Conservation (phyloP, 2,888 invertebrate species). For the Orthosia gothica region DNA sequence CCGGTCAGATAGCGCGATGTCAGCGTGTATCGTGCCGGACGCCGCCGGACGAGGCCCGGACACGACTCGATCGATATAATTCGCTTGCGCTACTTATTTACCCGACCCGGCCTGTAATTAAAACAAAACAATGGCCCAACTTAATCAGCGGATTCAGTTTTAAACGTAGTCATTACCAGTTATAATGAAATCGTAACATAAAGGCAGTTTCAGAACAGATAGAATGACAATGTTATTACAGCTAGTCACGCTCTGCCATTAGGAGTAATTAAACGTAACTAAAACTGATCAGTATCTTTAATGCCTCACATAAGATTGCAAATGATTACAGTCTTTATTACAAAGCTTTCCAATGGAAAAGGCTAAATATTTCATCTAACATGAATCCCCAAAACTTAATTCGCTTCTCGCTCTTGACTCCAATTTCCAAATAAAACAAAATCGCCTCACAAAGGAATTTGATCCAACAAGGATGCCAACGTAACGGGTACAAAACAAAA, state of each 20-base stretch:
- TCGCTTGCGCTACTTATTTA: slow-evolving; percentile 68
- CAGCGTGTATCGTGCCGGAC: slow-evolving; percentile 29
- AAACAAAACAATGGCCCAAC: slow-evolving; percentile 76
- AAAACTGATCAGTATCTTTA: slow-evolving; percentile 17
- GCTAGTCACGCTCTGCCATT: slow-evolving; percentile 36
- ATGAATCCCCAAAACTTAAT: not conserved
- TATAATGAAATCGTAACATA: slow-evolving; percentile 35
- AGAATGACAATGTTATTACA: slow-evolving; percentile 39
- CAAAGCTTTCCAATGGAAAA: slow-evolving; percentile 4
- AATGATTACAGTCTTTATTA: slow-evolving; percentile 10
- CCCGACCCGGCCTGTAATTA: slow-evolving; percentile 74
- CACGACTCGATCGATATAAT: slow-evolving; percentile 65
- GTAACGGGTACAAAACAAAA: slow-evolving; percentile 29
- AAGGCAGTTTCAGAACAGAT: slow-evolving; percentile 20
- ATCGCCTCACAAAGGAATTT: slow-evolving; percentile 30
- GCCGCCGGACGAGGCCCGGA: slow-evolving; percentile 24
- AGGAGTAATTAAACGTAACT: slow-evolving; percentile 18
- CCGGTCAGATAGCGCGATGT: slow-evolving; percentile 44
- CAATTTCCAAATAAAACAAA: slow-evolving; percentile 28
- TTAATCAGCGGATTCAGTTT: slow-evolving; percentile 69
- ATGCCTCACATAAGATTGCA: not conserved
- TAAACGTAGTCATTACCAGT: slow-evolving; percentile 56
- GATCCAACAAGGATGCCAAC: slow-evolving; percentile 1
- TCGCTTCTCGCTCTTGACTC: not conserved
- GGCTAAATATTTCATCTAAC: slow-evolving; percentile 7